Conservation (phyloP, 2,888 invertebrate genomes). For the Periphyllus acericola region DNA sequence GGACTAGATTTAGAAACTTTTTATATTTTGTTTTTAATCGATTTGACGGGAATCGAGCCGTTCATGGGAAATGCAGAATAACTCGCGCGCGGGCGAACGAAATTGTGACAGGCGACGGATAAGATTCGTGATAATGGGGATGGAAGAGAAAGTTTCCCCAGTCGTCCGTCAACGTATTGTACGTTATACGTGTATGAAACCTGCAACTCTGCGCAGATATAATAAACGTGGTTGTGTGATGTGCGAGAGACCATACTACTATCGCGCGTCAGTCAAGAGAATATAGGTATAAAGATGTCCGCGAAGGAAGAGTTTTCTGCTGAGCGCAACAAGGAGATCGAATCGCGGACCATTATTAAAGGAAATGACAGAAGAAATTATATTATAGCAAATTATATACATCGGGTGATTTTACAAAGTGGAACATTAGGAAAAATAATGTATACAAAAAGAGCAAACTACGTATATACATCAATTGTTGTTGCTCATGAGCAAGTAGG, state of each 20-base stretch:
- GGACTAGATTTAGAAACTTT: slow-evolving; percentile 2
- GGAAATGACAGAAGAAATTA: slow-evolving; percentile 25
- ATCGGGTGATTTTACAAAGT: neutral
- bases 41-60: neutral
- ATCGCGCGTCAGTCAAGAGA: neutral
- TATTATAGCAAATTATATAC: neutral
- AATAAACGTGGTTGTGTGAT: slow-evolving; percentile 15
- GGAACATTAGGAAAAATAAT: neutral
- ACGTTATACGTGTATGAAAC: neutral
- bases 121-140: slow-evolving; percentile 54
- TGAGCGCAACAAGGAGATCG: slow-evolving; percentile 11
- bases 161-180: neutral
- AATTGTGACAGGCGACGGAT: slow-evolving; percentile 47
- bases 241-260: slow-evolving; percentile 16
- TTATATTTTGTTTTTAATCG: slow-evolving; percentile 25
- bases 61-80: slow-evolving; percentile 4
- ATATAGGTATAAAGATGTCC: neutral
- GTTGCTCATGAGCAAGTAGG: neutral
- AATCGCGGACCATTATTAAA: neutral
- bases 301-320: slow-evolving; percentile 10
- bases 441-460: neutral
- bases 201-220: neutral
- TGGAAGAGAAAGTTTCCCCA: slow-evolving; percentile 55
- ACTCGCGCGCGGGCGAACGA: slow-evolving; percentile 20
- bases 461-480: neutral